A percentile compares a stretch with the other conserved stretches of the same genome.
phyloP scores from a whole-genome alignment of 92 coral and sea anemone genomes.

The Palythoa heliodiscus region DNA sequence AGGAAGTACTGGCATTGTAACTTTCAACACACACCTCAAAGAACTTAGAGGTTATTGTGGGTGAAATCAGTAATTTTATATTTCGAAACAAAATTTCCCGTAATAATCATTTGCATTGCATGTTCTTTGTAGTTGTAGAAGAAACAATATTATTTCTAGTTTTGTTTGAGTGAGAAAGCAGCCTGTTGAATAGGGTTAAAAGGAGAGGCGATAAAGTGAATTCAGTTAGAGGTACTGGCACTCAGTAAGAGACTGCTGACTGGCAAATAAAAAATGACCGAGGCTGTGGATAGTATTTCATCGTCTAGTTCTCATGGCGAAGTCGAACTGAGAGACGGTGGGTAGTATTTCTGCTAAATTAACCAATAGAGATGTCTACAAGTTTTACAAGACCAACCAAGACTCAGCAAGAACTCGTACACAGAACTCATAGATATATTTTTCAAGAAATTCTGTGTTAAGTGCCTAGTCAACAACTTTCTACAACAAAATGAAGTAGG shows the following conservation, averaged over 20 bases:
- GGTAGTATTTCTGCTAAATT: constrained; percentile 28
- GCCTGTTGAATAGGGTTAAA: constrained; percentile 27
- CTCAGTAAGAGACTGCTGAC: constrained; percentile 19
- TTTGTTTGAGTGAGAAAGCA: constrained; percentile 24
- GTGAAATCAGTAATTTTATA: constrained; percentile 21
- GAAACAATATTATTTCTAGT: constrained; percentile 36
- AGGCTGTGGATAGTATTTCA: constrained; percentile 22
- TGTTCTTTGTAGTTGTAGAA: constrained; percentile 26
- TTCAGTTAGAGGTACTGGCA: background rate
- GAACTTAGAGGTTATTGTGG: constrained; percentile 14
- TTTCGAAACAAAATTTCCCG: constrained; percentile 24
- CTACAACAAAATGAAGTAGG: constrained; percentile 36
- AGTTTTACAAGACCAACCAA: constrained; percentile 36
- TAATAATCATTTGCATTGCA: constrained; percentile 10
- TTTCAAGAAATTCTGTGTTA: constrained; percentile 17
- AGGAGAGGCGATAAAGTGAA: constrained; percentile 34
- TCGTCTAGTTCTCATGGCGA: constrained; percentile 29
- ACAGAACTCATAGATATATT: constrained; percentile 38
- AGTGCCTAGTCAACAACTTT: constrained; percentile 39
- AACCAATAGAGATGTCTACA: constrained; percentile 29
- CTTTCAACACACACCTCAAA: no score
- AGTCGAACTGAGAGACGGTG: constrained; percentile 25
- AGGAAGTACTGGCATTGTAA: constrained; percentile 31
- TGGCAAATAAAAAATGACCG: constrained; percentile 29
- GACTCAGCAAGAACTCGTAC: constrained; percentile 30